Evolutionary conservation across 2,113 vertebrate species (phyloP).

Genomic region (Chauna torquata): DNA sequence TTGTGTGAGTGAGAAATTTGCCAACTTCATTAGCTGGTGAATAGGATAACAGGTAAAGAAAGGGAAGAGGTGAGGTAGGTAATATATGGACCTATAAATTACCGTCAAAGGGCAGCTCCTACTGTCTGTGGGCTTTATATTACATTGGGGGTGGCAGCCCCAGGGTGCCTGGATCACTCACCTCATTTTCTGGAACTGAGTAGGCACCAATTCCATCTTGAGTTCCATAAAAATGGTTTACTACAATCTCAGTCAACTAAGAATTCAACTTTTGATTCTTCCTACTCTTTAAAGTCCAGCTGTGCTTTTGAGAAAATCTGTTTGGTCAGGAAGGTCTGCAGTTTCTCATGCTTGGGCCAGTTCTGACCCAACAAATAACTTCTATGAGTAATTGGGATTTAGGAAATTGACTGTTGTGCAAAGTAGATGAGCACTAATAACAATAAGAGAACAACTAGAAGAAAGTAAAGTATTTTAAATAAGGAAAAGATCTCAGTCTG

Average conservation of each 20-base stretch:
- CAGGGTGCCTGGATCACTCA: neutral
- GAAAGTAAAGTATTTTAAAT: neutral
- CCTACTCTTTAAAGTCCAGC: neutral
- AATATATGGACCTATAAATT: neutral
- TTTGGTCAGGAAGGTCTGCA: neutral
- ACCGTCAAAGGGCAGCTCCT: neutral
- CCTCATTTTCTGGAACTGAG: neutral
- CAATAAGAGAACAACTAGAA: neutral
- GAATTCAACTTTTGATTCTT: neutral
- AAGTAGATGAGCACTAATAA: neutral
- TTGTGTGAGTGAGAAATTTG: neutral
- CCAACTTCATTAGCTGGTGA: neutral
- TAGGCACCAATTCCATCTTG: neutral
- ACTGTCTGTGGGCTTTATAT: neutral
- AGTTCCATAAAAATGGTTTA: neutral
- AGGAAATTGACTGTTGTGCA: neutral
- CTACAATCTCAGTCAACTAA: neutral
- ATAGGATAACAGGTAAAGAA: neutral
- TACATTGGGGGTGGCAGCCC: neutral
- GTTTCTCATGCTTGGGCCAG: neutral
- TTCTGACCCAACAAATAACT: neutral
- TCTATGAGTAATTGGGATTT: neutral
- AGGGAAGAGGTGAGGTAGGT: neutral
- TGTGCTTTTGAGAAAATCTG: neutral
- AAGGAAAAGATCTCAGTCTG: neutral